phyloP scores from a whole-genome alignment of 2,113 vertebrate genomes.

The Bufo bufo region DNA sequence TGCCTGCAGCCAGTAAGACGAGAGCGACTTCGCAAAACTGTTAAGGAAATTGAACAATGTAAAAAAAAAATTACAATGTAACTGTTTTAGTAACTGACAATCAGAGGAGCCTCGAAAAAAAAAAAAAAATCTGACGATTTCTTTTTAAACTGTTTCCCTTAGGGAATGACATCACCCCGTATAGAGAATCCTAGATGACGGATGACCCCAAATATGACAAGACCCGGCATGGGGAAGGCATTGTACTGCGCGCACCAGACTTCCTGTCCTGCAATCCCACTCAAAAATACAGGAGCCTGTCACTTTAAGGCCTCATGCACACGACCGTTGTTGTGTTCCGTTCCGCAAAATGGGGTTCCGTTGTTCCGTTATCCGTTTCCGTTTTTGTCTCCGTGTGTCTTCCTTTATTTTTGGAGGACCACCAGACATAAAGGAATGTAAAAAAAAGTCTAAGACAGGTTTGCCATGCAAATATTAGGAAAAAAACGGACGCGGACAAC shows the following conservation, averaged over 20 bases:
- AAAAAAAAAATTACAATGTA: constrained; percentile 27
- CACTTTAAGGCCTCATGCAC: too few relatives aligned
- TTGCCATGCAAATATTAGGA: too few relatives aligned
- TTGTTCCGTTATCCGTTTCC: too few relatives aligned
- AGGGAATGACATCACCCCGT: neutral
- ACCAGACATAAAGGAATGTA: too few relatives aligned
- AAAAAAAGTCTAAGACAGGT: too few relatives aligned
- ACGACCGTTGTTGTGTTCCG: too few relatives aligned
- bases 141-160: neutral
- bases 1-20: constrained; percentile 13
- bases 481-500: too few relatives aligned
- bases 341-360: too few relatives aligned
- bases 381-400: too few relatives aligned
- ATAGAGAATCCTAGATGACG: neutral
- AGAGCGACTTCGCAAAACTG: constrained; percentile 1
- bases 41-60: constrained; percentile 23
- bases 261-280: neutral
- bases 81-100: neutral
- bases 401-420: too few relatives aligned
- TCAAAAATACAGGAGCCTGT: too few relatives aligned
- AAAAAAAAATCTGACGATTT: neutral
- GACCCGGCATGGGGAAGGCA: neutral
- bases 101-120: neutral
- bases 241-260: neutral
- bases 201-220: neutral